Base-by-base conservation (phyloP, 1,140 invertebrate genomes). In the Brachionus manjavacas region DNA sequence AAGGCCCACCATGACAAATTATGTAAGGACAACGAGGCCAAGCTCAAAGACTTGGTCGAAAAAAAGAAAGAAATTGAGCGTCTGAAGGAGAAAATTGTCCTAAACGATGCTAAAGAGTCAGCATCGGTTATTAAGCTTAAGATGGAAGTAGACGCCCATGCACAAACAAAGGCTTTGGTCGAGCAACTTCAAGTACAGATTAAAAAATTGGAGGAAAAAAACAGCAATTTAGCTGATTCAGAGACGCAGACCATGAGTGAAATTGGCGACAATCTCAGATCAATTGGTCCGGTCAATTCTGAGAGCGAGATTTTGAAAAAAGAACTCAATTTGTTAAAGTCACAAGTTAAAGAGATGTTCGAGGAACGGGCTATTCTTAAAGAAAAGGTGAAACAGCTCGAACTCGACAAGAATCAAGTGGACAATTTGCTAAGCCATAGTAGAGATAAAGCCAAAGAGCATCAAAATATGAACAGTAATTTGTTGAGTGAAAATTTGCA, bases 321-420 rank as follows among this genome's bases (percentile, higher is more conserved):
- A 31, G 79, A 81, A 9, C 28, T 81, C 8, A 68, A 31, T 81
- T 23, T 68, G 28, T 25, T 81, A 3, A 81, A 81, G 23, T 81
- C 79, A 11, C 79, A 81, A 23, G 20, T 81, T 7, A 81, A 81
- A 64, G 79, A 81, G 20, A 81, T 81, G 79, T 81, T 81, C n/a
- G 79, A 81, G 11, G 52, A 81, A 64, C 20, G 79, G 11, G 25
- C 52, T 25, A 16, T 23, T 41, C 12, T 81, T 16, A 81, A 43
- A 39, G 79, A 81, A 23, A 41, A 46, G 64, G 64, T 81, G 3
- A 68, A 60, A 28, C 41, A 41, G 11, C 14, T 64, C 3, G 55
- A 81, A 31, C 23, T 11, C 3, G 79, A 81, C 11, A 81, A 28
- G 23, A 43, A 20, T 25, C n/a, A 16, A 14, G 35, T n/a, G 7